Conservation (phyloP, 2,888 invertebrate genomes). For the Agonum fuliginosum region DNA sequence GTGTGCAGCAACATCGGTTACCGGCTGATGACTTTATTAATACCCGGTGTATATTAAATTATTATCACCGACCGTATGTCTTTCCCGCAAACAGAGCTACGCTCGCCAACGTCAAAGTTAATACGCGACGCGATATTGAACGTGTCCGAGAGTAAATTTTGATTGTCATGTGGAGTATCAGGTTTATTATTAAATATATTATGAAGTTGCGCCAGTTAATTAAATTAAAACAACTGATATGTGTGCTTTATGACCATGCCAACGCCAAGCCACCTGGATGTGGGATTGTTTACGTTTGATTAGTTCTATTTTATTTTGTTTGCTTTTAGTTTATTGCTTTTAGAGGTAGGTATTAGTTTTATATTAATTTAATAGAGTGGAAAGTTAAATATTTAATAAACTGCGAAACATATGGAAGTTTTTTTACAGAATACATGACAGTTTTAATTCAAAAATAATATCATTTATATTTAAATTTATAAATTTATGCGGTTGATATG, state of each 20-base stretch:
- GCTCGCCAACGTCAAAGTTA: slow-evolving; percentile 16
- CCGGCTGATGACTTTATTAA: slow-evolving; percentile 70
- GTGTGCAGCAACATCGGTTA: slow-evolving; percentile 68
- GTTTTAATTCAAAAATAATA: slow-evolving; percentile 21
- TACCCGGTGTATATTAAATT: slow-evolving; percentile 66
- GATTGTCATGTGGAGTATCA: slow-evolving; percentile 46
- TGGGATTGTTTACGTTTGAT: slow-evolving; percentile 24
- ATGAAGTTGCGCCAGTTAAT: slow-evolving; percentile 39
- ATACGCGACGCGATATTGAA: slow-evolving; percentile 42
- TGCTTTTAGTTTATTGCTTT: slow-evolving; percentile 35
- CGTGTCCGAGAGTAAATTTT: slow-evolving; percentile 18
- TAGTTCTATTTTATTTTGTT: slow-evolving; percentile 40
- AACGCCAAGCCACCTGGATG: slow-evolving; percentile 16
- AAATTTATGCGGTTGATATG: no score
- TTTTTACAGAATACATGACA: slow-evolving; percentile 7
- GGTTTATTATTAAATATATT: slow-evolving; percentile 42
- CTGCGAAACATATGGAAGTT: background rate
- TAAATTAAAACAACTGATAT: slow-evolving; percentile 42
- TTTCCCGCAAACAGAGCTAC: slow-evolving; percentile 11
- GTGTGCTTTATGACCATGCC: slow-evolving; percentile 12
- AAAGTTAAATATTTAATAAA: slow-evolving; percentile 25
- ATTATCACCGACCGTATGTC: slow-evolving; percentile 46
- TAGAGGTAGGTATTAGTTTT: slow-evolving; percentile 13
- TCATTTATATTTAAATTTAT: no score
- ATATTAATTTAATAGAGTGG: slow-evolving; percentile 22